Evolutionary conservation across 2,797 vertebrate genomes (phyloP), one percentile per base, ranked within the genome.

Genomic region (Lacerta viridis): DNA sequence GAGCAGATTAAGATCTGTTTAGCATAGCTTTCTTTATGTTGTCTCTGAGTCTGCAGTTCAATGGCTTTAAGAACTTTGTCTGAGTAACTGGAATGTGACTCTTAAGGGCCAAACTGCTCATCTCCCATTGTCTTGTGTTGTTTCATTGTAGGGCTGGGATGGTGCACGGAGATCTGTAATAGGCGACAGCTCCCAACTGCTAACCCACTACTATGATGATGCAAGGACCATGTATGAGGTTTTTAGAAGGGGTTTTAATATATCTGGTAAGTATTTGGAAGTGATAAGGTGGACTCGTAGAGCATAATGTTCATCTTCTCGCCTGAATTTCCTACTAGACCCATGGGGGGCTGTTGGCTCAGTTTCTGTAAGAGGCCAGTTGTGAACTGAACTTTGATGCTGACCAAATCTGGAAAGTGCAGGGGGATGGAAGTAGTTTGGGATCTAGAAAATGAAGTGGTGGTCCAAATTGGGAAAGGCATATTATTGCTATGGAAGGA

Each of bases 211-310:
- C 95, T 98, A 99, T 0, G 98, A 99, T 0, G 99, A 99, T 0
- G 98, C 98, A 92, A 98, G 96, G 94, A 99, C 99, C 90, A 98
- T 99, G 98, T 99, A 99, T 0, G 98, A 99, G 94, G 99, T 99
- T 88, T 99, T 99, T 93, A 97, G 97, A 95, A 97, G 99, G 61
- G 99, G 99, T 46, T 98, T 98, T 75, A 97, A 98, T 94, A 99
- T 99, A 97, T 98, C 98, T 5, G 98, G 99, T 99, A 93, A 96
- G 98, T 97, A 46, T 85, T 66, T 0, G 0, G 64, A 7, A 78
- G 20, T 59, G 13, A 55, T 74, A 33, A 72, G 39, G 17, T 23
- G 77, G 27, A 7, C 9, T 20, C n/a, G 17, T n/a, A 39, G 66
- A 74, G 18, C 9, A 18, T 55, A 29, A 72, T 29, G 59, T 68